A percentile compares a stretch with the other conserved stretches of the same genome.
Conservation (phyloP, 1,140 invertebrate genomes). For the Tetranychus cinnabarinus region DNA sequence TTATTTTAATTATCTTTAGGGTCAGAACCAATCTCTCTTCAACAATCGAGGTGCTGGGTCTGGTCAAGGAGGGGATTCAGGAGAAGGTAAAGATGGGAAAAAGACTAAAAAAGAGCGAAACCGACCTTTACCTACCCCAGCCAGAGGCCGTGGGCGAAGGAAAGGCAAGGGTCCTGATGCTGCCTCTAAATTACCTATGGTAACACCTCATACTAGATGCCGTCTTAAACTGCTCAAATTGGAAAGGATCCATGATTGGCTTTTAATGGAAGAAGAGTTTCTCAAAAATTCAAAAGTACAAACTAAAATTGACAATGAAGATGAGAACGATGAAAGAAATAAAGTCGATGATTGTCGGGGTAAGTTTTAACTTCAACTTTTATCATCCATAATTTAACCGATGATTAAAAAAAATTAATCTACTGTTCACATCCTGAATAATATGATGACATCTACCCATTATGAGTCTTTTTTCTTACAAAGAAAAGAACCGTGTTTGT, state of each 20-base stretch:
- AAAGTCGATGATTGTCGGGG: slow-evolving; percentile 96
- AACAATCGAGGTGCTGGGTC: not conserved
- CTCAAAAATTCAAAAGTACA: slow-evolving; percentile 58
- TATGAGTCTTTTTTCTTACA: not conserved
- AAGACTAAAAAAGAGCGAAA: not conserved
- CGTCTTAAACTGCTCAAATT: slow-evolving; percentile 80
- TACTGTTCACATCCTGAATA: not conserved
- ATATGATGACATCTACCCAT: not conserved
- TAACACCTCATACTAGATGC: slow-evolving; percentile 91
- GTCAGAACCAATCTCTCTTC: not conserved
- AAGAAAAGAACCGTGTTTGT: not conserved
- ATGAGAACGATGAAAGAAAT: slow-evolving; percentile 44
- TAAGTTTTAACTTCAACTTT: not conserved
- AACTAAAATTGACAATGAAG: slow-evolving; percentile 8
- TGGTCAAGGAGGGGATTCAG: not conserved
- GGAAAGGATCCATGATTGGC: slow-evolving; percentile 95
- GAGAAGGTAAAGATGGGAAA: not conserved
- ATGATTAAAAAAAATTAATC: not conserved
- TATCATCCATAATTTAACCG: not conserved
- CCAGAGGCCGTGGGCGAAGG: slow-evolving; percentile 74
- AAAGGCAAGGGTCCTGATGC: slow-evolving; percentile 91
- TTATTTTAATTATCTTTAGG: not conserved
- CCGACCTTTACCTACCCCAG: not conserved
- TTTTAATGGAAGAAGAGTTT: slow-evolving; percentile 98
- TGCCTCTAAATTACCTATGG: slow-evolving; percentile 77